These are phyloP conservation scores for Nannobrachium achirus DNA, from an alignment of 2,113 vertebrate genomes.

Conservation along the genomic window DNA sequence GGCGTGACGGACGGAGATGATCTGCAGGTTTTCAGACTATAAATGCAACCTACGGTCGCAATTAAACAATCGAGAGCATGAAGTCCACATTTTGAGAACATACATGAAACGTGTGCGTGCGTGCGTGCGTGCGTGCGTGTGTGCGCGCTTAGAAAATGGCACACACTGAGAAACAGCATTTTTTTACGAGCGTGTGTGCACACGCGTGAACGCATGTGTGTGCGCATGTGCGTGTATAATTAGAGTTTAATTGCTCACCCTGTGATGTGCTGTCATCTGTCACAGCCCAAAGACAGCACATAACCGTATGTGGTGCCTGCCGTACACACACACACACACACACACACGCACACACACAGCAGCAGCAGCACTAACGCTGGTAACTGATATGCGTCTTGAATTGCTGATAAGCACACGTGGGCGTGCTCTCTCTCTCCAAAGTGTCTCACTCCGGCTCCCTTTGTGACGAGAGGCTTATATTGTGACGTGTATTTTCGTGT, in stretches of 20 bases:
- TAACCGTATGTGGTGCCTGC: constrained; percentile 78
- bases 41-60: no score
- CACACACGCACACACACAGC: no score
- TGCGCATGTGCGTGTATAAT: constrained; percentile 72
- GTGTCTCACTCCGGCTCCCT: constrained; percentile 26
- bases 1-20: no score
- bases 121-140: background rate
- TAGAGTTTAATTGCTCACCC: constrained; percentile 81
- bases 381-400: constrained; percentile 80
- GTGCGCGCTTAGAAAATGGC: constrained; percentile 52
- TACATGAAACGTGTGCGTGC: background rate
- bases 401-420: constrained; percentile 76
- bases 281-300: constrained; percentile 82
- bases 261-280: constrained; percentile 83
- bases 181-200: constrained; percentile 52
- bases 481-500: constrained; percentile 22
- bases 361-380: constrained; percentile 75
- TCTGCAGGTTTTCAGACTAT: no score
- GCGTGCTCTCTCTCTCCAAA: constrained; percentile 41
- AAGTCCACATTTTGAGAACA: no score
- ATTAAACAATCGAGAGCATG: no score
- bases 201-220: no score
- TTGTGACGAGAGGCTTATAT: constrained; percentile 31
- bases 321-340: no score
- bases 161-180: constrained; percentile 45